Evolutionary conservation across 2,888 invertebrate genomes (phyloP).

Genomic region (Eupithecia abbreviata): DNA sequence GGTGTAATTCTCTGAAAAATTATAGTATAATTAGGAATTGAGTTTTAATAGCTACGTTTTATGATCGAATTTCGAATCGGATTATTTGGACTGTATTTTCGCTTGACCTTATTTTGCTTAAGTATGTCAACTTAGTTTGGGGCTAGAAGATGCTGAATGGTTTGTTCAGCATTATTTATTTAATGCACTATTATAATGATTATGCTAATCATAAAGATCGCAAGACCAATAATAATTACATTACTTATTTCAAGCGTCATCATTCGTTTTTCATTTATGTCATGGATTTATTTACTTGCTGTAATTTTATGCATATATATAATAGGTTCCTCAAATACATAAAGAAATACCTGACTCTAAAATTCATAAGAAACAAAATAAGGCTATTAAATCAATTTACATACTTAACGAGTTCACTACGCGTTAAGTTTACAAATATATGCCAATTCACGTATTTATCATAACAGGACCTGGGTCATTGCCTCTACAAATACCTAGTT

Average conservation of each 20-base stretch:
- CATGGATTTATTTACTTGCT: not conserved
- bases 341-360: not conserved
- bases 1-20: conserved; percentile 92
- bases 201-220: not conserved
- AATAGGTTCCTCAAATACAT: not conserved
- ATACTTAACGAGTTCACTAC: conserved; percentile 25
- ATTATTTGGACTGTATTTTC: not conserved
- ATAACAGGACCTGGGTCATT: conserved; percentile 59
- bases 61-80: not conserved
- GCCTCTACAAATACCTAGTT: conserved; percentile 53
- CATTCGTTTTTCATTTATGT: not conserved
- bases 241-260: not conserved
- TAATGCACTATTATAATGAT: not conserved
- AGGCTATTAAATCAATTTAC: conserved; percentile 11
- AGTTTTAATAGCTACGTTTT: not conserved
- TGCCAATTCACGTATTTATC: conserved; percentile 54
- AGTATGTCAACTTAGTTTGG: not conserved
- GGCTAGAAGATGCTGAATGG: not conserved
- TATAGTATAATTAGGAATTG: not conserved
- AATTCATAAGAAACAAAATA: not conserved
- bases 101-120: not conserved
- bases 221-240: not conserved
- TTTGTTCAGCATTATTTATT: not conserved
- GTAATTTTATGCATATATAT: not conserved
- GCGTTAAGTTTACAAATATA: conserved; percentile 58